Evolutionary conservation across 2,113 vertebrate genomes (phyloP).

Genomic region (Hirundichthys speculiger): DNA sequence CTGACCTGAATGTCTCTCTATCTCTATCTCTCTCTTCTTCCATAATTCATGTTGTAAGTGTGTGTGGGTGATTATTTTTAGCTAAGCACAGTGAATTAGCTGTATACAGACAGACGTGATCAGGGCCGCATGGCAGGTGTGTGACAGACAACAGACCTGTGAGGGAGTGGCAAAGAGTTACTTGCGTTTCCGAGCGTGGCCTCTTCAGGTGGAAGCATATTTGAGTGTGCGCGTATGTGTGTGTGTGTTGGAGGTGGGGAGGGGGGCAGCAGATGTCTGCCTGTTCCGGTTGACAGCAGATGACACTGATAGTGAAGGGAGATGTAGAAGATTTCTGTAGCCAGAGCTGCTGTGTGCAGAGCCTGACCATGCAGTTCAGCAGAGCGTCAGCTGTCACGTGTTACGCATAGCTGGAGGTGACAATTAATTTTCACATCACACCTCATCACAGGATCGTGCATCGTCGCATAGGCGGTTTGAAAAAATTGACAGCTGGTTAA

Average conservation of each 20-base stretch:
- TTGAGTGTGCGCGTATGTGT: neutral
- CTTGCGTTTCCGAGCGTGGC: neutral
- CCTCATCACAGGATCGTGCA: conserved; percentile 24
- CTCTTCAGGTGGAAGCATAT: neutral
- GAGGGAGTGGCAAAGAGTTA: conserved; percentile 19
- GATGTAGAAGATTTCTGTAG: conserved; percentile 42
- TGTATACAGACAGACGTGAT: conserved; percentile 24
- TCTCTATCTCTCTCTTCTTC: conserved; percentile 50
- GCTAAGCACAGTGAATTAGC: conserved; percentile 41
- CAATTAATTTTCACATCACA: conserved; percentile 34
- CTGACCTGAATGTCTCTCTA: conserved; percentile 75
- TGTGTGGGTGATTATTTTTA: conserved; percentile 77
- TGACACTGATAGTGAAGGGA: conserved; percentile 65
- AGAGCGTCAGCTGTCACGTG: conserved; percentile 36
- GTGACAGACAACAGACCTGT: conserved; percentile 37
- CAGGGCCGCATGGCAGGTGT: conserved; percentile 52
- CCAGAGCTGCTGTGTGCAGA: conserved; percentile 33
- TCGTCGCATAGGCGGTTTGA: neutral
- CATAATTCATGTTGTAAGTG: conserved; percentile 75
- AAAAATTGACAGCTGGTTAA: conserved; percentile 2
- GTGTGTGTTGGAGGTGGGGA: neutral
- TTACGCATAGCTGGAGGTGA: conserved; percentile 44
- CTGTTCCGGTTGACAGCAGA: conserved; percentile 68
- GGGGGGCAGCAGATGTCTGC: conserved; percentile 61
- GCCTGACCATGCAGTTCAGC: conserved; percentile 19